Evolutionary conservation across 1,140 invertebrate species (phyloP).

Genomic region (Teleopsis dalmanni): DNA sequence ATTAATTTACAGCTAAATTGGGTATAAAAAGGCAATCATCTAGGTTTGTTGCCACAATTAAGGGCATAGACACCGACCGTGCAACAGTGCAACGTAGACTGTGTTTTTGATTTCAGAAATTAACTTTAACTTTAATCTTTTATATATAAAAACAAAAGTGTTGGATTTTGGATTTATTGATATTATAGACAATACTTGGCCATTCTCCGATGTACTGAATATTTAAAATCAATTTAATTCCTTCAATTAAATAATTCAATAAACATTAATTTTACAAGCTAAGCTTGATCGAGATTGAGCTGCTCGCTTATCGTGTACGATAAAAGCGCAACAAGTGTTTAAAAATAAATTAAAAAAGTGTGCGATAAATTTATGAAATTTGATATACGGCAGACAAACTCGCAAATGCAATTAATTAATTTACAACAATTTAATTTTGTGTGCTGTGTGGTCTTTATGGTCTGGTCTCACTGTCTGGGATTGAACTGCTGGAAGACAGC

Average conservation of each 20-base stretch:
- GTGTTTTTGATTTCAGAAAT: constrained; percentile 2
- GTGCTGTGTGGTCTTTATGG: neutral
- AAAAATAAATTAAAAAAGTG: constrained; percentile 1
- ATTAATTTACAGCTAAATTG: constrained; percentile 28
- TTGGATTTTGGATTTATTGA: too few species aligned
- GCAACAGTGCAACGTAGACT: too few species aligned
- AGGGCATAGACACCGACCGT: constrained; percentile 23
- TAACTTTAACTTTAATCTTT: too few species aligned
- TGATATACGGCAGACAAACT: neutral
- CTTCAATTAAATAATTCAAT: constrained; percentile 7
- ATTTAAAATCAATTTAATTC: constrained; percentile 7
- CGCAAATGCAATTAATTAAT: constrained; percentile 39
- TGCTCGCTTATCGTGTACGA: too few species aligned
- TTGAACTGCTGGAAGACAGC: neutral
- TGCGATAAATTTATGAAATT: neutral
- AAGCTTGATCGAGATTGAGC: too few species aligned
- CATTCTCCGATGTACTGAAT: too few species aligned
- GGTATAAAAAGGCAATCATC: constrained; percentile 45
- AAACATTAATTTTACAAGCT: too few species aligned
- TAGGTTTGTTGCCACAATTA: constrained; percentile 40
- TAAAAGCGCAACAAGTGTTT: neutral
- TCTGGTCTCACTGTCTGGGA: neutral
- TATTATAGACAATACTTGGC: too few species aligned
- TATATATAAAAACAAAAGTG: too few species aligned
- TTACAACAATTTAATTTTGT: constrained; percentile 21